Conservation (phyloP, 2,113 vertebrate genomes). For the Odocoileus hemionus region DNA sequence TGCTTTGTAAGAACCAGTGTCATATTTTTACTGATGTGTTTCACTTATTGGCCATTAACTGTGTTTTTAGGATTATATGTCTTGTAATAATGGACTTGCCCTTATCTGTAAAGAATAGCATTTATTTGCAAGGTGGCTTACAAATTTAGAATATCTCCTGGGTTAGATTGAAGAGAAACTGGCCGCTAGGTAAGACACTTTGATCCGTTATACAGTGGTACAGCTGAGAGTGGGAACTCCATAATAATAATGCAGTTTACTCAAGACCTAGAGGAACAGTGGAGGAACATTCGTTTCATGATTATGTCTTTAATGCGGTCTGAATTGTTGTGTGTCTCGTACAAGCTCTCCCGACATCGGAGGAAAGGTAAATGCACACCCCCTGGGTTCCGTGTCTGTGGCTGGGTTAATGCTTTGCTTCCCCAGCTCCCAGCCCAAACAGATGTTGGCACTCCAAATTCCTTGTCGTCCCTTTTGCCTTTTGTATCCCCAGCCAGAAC, state of each 20-base stretch:
- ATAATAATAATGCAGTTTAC: background rate
- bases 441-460: background rate
- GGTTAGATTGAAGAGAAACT: background rate
- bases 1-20: background rate
- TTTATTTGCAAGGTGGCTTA: background rate
- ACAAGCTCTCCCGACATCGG: background rate
- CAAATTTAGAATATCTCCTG: background rate
- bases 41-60: background rate
- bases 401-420: background rate
- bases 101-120: background rate
- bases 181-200: background rate
- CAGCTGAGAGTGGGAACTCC: background rate
- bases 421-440: background rate
- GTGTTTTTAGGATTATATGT: background rate
- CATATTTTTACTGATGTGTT: background rate
- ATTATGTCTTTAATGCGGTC: background rate
- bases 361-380: rapidly evolving
- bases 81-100: background rate
- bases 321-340: background rate
- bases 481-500: background rate
- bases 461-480: background rate
- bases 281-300: background rate
- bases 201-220: rapidly evolving
- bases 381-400: too few species aligned
- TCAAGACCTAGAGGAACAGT: background rate